phyloP scores from a whole-genome alignment of 2,113 vertebrate species.

The Ptilorrhoa leucosticta region DNA sequence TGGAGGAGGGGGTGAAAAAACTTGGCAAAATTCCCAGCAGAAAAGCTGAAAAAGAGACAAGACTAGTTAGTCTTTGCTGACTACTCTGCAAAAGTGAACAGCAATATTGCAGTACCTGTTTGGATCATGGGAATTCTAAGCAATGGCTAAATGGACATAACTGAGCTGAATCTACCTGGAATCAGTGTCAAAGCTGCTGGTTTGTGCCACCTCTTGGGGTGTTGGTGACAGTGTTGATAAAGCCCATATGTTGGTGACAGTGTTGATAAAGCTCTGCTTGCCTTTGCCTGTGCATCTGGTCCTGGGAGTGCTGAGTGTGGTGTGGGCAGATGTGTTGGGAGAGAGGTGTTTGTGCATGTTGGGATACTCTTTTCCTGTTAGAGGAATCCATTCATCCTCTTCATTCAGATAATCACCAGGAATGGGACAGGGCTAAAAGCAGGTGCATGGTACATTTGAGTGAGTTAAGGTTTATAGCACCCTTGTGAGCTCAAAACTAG shows the following conservation, averaged over 20 bases:
- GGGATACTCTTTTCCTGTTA: not conserved
- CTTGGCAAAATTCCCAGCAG: conserved; percentile 18
- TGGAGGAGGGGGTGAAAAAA: not conserved
- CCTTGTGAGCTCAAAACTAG: not conserved
- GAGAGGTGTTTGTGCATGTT: not conserved
- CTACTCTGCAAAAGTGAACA: not conserved
- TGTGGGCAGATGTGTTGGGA: not conserved
- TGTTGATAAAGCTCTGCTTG: not conserved
- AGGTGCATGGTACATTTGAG: accelerated
- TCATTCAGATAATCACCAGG: not conserved
- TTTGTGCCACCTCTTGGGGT: not conserved
- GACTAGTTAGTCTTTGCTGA: not conserved
- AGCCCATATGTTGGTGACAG: not conserved
- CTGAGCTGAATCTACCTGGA: not conserved
- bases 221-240: not conserved
- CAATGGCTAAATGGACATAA: not conserved
- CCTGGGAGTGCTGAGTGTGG: not conserved
- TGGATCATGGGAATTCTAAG: not conserved
- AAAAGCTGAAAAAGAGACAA: not conserved
- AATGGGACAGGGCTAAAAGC: not conserved
- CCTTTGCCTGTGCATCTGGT: not conserved
- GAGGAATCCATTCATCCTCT: not conserved
- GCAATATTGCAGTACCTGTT: not conserved
- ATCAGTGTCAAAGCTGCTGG: not conserved
- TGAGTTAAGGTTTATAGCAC: not conserved